Base-by-base conservation (phyloP, 2,797 vertebrate genomes). In the Sylvia borin region DNA sequence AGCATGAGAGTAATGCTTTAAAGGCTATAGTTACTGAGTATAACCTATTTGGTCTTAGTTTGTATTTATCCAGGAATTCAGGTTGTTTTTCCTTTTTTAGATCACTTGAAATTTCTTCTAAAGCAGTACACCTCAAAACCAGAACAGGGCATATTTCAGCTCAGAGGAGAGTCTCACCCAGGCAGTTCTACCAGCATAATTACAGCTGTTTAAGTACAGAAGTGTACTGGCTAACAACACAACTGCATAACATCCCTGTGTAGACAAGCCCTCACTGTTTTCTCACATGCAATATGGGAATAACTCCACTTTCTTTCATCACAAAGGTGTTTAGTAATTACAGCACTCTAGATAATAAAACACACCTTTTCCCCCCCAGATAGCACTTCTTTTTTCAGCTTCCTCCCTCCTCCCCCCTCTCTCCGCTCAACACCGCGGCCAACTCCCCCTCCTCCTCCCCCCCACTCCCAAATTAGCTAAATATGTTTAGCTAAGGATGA, bases 201-300 rank as follows among this genome's bases (percentile, higher is more conserved):
- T 90, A 86, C 54, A 85, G 82, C 54, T 88, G 62, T 65, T 91
- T 78, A 92, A 95, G 92, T 65, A 85, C 6, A 86, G 78, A 45
- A 78, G 20, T 45, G 10, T 27, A 71, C 29, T 53, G 42, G 29
- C 75, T 50, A 82, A 68, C 45, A 76, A 55, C 40, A 86, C 38
- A 90, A 94, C 45, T 80, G 38, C 42, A 21, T 20, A 89, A 80
- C 64, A 82, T 13, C 75, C 21, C 51, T 19, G 31, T 21, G 43
- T 36, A 77, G 74, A 94, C 74, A 93, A 76, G 80, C 29, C 27
- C 25, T 80, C 68, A 77, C 81, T 83, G 38, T 88, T 74, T 90
- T 85, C 66, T 88, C 47, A 43, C 22, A 29, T 50, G 32, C 11
- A 50, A 47, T 54, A 77, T 5, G 20, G 25, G 53, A 92, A 72